Evolutionary conservation across 2,888 invertebrate species (phyloP).

Genomic region (Pheosia tremula): DNA sequence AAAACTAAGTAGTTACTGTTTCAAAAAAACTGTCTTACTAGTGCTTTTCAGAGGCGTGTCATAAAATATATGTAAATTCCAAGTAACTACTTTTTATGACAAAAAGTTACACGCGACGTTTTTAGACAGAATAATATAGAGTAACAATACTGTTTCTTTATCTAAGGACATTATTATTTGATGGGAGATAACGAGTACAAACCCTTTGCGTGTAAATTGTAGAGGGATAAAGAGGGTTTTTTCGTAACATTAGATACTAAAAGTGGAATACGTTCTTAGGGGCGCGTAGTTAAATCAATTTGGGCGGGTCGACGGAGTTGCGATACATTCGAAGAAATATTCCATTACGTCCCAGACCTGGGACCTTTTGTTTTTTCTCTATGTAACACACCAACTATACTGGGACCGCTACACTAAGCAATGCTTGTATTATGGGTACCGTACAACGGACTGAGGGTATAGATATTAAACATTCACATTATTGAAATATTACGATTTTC

Average conservation of each 20-base stretch:
- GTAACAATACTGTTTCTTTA: conserved; percentile 18
- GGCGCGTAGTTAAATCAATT: conserved; percentile 63
- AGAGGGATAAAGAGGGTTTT: conserved; percentile 31
- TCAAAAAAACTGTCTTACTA: too few relatives aligned
- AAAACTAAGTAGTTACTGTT: too few relatives aligned
- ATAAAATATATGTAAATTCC: conserved; percentile 25
- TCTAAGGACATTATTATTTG: conserved; percentile 38
- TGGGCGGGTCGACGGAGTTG: conserved; percentile 51
- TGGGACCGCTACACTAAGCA: too few relatives aligned
- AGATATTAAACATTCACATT: too few relatives aligned
- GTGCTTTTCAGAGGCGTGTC: too few relatives aligned
- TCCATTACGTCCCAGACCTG: conserved; percentile 49
- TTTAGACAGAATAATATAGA: conserved; percentile 16
- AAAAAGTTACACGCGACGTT: conserved; percentile 19
- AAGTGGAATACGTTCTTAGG: conserved; percentile 44
- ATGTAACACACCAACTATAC: too few relatives aligned
- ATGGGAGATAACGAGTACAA: conserved; percentile 40
- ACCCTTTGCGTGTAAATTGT: conserved; percentile 40
- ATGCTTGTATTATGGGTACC: too few relatives aligned
- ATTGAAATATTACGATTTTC: too few relatives aligned
- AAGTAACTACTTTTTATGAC: conserved; percentile 16
- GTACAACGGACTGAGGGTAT: too few relatives aligned
- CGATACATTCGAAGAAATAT: conserved; percentile 56
- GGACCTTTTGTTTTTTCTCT: conserved; percentile 40
- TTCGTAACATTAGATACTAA: conserved; percentile 33